Base-by-base conservation (phyloP, 2,113 vertebrate genomes). In the Procapra przewalskii region DNA sequence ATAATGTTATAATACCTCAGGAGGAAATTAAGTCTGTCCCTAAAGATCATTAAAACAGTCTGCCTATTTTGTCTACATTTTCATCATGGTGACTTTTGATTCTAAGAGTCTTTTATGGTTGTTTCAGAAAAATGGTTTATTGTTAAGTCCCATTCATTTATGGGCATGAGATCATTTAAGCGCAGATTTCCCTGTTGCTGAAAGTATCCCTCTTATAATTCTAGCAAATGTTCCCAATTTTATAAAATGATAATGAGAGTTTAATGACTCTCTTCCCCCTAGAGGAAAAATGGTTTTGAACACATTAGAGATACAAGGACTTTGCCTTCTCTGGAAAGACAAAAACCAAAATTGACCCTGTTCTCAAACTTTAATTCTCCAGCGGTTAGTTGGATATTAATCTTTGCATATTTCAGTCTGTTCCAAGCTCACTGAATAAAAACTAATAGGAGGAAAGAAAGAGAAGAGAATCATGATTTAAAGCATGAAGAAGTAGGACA, bases 1-100 rank as follows among this genome's bases (percentile, higher is more conserved):
- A 96, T 96, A 96, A 97, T 96, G 64, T 67, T 93, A 85, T 67
- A 88, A 82, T 93, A 57, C 29, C 14, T 80, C 54, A 87, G 36
- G 71, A 93, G 48, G 40, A 97, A 97, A 96, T 95, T 83, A 90
- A 45, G 0, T 87, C 45, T 86, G 52, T 89, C 55, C 27, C 64
- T 88, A 89, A 96, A 93, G 43, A 84, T 94, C 59, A 29, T 95
- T 96, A 87, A 19, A 90, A 88, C n/a, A 88, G 21, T 45, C 55
- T 81, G 36, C 25, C 67, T 81, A 9, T 88, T 97, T 88, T 92
- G 71, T 17, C 82, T 29, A 27, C 80, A 48, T 95, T 91, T 96
- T 95, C 40, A 43, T 92, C 81, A 40, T 55, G 19, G 52, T n/a
- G 50, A 92, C 36, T 98, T 97, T 89, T 85, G 50, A 82, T 86